Evolutionary conservation across 2,888 invertebrate species (phyloP), one percentile per base, ranked within the genome.

Genomic region (Drosophila stalkeri): DNA sequence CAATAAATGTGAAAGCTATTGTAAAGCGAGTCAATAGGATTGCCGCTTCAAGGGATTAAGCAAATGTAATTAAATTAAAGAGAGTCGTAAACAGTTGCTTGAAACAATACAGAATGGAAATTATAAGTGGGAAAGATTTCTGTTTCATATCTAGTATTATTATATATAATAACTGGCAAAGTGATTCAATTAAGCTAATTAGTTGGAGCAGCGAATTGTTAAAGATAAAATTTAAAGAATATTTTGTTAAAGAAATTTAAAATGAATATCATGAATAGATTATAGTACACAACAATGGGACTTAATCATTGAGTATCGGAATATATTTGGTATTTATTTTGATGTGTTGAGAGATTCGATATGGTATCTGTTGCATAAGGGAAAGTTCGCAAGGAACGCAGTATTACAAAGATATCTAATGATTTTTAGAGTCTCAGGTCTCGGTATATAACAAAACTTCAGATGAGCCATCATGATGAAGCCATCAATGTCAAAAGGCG

Each of bases 61-160:
- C 27, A 14, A 14, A 39, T 37, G 27, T 44, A 44, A 57, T 44
- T 60, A 18, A 60, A 60, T 20, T 55, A 55, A 23, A 18, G 16
- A 16, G n/a, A 52, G 18, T 20, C 31, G 20, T 8, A 33, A 35
- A 33, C 35, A 51, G 51, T 18, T 12, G 33, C 31, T 5, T 2
- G 18, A 18, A 33, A 33, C 5, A 11, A 46, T 7, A 12, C 3
- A 27, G 9, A 27, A n/a, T 14, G 20, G 20, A 16, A 4, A 12
- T 9, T 11, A n/a, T 9, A 9, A 31, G 11, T 27, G 27, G 27
- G 2, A 0, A 2, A 2, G 20, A 6, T 0, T 11, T 5, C 12
- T 3, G n/a, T 3, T 7, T 49, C 6, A 12, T 33, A 18, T 12
- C 5, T 33, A 27, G 27, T 27, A 6, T 49, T 49, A 12, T 31